Base-by-base conservation (phyloP, 1,140 invertebrate species). In the Medauroidea extradentata region DNA sequence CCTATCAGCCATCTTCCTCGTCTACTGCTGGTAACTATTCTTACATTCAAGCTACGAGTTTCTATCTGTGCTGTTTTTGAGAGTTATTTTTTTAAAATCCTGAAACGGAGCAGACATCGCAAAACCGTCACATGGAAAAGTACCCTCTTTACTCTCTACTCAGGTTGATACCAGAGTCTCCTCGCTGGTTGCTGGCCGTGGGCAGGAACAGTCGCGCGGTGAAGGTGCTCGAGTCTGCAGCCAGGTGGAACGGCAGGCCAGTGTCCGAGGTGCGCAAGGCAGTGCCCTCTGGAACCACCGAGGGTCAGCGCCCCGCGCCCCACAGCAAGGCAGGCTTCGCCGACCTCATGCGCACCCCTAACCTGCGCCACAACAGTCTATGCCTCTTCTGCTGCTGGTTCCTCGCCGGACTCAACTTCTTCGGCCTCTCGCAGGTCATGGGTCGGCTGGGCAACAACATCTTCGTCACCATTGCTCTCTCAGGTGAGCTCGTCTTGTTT, bases 391-490 rank as follows among this genome's bases (percentile, higher is more conserved):
- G 57, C 53, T 52, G 13, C 34, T 63, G 62, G 62, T 63, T 57
- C 49, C 13, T 55, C 1, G 53, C 59, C 3, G 58, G 59, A 2
- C 34, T 63, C 14, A 46, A 27, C n/a, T 57, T 61, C 48, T 63
- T 61, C 39, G 59, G 53, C 11, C 46, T 63, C n/a, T 53, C 55
- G 14, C 59, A 60, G 29, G 41, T 39, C 19, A n/a, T 60, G 49
- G 29, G 39, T n/a, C 25, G 46, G 7, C 34, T 60, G 5, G 59
- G 62, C 11, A 87, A 85, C 5, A 75, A 90, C 68, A 87, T 89
- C 43, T 90, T 89, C 66, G 55, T 85, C 2, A 90, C 89, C 69
- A 85, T 89, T 29, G 80, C 86, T 1, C 73, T 87, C 5, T 87
- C 86, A 16, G 85, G 84, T 57, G 72, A 71, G 52, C n/a, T 13